Base-by-base conservation (phyloP, 2,888 invertebrate genomes). In the Melolontha melolontha region DNA sequence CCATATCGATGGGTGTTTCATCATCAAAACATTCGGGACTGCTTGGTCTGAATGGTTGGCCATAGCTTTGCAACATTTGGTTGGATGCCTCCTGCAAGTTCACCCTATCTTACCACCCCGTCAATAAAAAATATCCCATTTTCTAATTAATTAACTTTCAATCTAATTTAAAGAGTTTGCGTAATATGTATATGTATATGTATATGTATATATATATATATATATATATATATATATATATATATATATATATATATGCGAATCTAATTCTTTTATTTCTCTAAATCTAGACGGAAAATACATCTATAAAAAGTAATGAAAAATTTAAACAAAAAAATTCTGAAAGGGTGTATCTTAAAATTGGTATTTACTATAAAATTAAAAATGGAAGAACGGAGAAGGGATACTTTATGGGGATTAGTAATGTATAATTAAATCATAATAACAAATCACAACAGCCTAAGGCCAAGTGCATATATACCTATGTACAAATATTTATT, bases 51-150 rank as follows among this genome's bases (percentile, higher is more conserved):
- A 76, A 80, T 74, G 79, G 79, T 74, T 79, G 80, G 74, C 80
- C 81, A 76, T 79, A 81, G 76, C 75, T 79, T 79, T 81, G 81
- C 77, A 80, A 79, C 79, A 80, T 81, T 81, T 82, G 83, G 82
- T 83, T 83, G 81, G 83, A 79, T 80, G 81, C 82, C 81, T 82
- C 83, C 83, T 83, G 82, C 79, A 83, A 83, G 77, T 79, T 79
- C 77, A 78, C 79, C 78, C 77, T 76, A 73, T 75, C 77, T 78
- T 75, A 78, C 73, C 71, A 66, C 72, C 59, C 59, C 47, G 16
- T 59, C 27, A 44, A 59, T 59, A 29, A 27, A 47, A 14, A 16
- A 42, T 10, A 57, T 14, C 29, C 59, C 29, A 29, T 27, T 7
- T 49, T 49, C 17, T 49, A 10, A 49, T 22, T 52, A 27, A 52